A percentile compares a stretch with the other conserved stretches of the same genome.
phyloP scores from a whole-genome alignment of 2,888 invertebrate genomes.

The Macrophya annulata region DNA sequence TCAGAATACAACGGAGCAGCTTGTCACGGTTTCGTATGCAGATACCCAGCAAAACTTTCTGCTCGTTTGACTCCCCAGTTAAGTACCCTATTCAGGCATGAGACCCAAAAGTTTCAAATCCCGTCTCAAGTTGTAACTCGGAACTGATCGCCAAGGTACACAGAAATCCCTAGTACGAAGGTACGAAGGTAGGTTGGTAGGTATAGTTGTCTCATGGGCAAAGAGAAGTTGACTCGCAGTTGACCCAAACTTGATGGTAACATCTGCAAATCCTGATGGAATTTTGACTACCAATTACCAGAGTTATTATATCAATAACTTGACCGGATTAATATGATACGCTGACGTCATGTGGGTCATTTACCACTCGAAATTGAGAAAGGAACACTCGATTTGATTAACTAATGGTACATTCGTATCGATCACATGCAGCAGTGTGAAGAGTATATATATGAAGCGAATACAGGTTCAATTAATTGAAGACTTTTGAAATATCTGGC shows the following conservation, averaged over 20 bases:
- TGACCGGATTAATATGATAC: neutral
- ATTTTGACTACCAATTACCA: slow-evolving; percentile 40
- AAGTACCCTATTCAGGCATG: slow-evolving; percentile 48
- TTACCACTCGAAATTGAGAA: neutral
- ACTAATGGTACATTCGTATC: neutral
- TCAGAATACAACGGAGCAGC: slow-evolving; percentile 36
- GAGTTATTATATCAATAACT: slow-evolving; percentile 29
- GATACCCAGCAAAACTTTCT: slow-evolving; percentile 50
- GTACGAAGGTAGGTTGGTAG: neutral
- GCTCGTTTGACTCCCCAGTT: slow-evolving; percentile 50
- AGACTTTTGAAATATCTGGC: neutral
- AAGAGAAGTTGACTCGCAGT: slow-evolving; percentile 19
- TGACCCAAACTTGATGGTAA: slow-evolving; percentile 40
- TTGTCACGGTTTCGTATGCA: slow-evolving; percentile 53
- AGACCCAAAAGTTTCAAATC: slow-evolving; percentile 51
- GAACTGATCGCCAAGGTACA: slow-evolving; percentile 55
- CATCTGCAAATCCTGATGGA: slow-evolving; percentile 47
- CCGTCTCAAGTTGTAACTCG: slow-evolving; percentile 52
- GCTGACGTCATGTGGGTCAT: neutral
- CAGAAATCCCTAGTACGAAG: slow-evolving; percentile 32
- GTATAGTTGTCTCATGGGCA: slow-evolving; percentile 36
- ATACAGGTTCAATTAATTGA: neutral
- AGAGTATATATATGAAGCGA: neutral
- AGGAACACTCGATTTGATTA: neutral
- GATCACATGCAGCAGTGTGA: neutral